Percentiles rank a stretch among this genome's conserved stretches.
phyloP scores from a whole-genome alignment of 1,140 invertebrate genomes.

The Trinorchestia longiramus region DNA sequence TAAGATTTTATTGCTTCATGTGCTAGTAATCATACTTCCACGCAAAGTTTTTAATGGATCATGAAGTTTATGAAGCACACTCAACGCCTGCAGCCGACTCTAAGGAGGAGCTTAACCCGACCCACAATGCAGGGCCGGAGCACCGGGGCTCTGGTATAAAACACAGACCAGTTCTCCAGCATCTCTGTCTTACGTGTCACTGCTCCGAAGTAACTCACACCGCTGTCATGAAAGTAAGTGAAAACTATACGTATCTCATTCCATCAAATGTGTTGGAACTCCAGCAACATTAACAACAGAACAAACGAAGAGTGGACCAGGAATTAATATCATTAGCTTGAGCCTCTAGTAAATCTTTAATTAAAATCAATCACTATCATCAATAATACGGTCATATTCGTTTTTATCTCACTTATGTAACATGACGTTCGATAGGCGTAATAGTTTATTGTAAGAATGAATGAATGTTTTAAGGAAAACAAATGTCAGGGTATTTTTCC shows the following conservation, averaged over 20 bases:
- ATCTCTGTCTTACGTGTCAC: neutral
- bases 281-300: neutral
- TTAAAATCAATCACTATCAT: neutral
- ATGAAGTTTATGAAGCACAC: neutral
- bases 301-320: neutral
- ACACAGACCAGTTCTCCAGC: neutral
- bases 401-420: neutral
- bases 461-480: neutral
- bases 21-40: neutral
- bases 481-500: neutral
- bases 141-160: neutral
- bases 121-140: neutral
- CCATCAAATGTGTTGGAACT: neutral
- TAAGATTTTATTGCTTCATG: neutral
- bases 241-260: neutral
- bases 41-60: neutral
- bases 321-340: neutral
- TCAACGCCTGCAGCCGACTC: neutral
- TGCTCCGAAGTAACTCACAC: neutral
- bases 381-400: neutral
- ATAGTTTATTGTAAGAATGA: neutral
- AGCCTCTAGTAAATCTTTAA: neutral
- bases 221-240: constrained; percentile 29
- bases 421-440: neutral
- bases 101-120: neutral